Evolutionary conservation across 2,888 invertebrate species (phyloP).

Genomic region (Sminthurides aquaticus): DNA sequence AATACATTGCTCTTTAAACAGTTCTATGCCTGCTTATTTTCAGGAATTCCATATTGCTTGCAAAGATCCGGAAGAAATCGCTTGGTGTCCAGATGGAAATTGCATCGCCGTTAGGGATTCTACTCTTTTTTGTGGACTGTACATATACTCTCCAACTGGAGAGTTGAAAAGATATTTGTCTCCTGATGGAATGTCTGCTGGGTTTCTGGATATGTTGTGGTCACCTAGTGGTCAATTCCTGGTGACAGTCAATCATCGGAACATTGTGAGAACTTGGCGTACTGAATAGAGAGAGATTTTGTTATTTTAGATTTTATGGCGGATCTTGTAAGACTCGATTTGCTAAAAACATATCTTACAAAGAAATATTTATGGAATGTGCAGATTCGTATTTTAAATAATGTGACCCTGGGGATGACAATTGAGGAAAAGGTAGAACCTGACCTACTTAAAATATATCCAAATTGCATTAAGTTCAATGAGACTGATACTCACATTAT

Average conservation of each 20-base stretch:
- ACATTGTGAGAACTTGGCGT: conserved; percentile 15
- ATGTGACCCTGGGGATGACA: conserved; percentile 26
- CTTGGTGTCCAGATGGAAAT: conserved; percentile 22
- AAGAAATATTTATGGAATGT: conserved; percentile 3
- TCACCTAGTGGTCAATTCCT: conserved; percentile 25
- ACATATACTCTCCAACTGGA: conserved; percentile 26
- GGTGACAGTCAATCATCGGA: conserved; percentile 21
- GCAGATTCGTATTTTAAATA: conserved; percentile 29
- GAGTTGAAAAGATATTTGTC: conserved; percentile 26
- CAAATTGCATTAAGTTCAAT: conserved; percentile 10
- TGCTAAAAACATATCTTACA: conserved; percentile 1
- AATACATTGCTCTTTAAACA: no score
- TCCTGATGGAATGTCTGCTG: conserved; percentile 27
- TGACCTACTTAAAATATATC: conserved; percentile 1
- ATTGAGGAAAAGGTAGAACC: conserved; percentile 29
- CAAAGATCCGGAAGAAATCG: conserved; percentile 26
- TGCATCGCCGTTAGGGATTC: conserved; percentile 28
- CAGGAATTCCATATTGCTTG: conserved; percentile 8
- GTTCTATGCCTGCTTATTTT: no score
- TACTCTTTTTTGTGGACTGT: conserved; percentile 28
- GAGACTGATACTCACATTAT: conserved; percentile 6
- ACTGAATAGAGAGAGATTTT: not conserved
- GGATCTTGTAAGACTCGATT: no score
- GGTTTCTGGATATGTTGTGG: conserved; percentile 23
- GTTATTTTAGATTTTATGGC: no score